Conservation (phyloP, 2,888 invertebrate genomes). For the Hanleya hanleyi region DNA sequence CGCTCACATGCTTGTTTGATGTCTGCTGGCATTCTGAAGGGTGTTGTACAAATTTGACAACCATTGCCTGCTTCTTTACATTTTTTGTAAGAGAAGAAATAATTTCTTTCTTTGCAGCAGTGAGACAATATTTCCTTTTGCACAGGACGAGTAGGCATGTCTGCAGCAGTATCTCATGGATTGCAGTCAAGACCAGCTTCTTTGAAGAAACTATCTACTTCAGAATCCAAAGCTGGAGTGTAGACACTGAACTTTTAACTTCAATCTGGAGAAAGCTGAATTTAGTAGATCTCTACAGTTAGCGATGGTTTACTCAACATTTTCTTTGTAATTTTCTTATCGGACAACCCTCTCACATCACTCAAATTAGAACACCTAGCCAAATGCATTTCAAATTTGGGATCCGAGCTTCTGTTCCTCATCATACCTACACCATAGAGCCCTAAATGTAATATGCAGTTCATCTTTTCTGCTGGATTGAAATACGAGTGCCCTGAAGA, state of each 20-base stretch:
- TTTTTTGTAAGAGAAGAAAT: neutral
- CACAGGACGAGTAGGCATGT: neutral
- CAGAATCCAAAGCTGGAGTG: neutral
- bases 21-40: no score
- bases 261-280: neutral
- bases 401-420: neutral
- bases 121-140: neutral
- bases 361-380: neutral
- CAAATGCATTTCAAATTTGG: neutral
- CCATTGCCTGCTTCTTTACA: neutral
- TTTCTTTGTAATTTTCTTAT: neutral
- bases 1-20: no score
- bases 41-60: no score
- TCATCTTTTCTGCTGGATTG: neutral
- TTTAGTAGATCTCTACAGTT: neutral
- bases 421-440: neutral
- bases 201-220: neutral
- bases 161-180: neutral
- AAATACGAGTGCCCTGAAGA: neutral
- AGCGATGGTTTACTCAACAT: neutral
- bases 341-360: neutral
- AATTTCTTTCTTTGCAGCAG: slow-evolving; percentile 1
- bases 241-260: neutral
- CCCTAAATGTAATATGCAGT: neutral
- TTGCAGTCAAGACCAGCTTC: neutral